Conservation (phyloP, 2,113 vertebrate genomes). For the Mellivora capensis region DNA sequence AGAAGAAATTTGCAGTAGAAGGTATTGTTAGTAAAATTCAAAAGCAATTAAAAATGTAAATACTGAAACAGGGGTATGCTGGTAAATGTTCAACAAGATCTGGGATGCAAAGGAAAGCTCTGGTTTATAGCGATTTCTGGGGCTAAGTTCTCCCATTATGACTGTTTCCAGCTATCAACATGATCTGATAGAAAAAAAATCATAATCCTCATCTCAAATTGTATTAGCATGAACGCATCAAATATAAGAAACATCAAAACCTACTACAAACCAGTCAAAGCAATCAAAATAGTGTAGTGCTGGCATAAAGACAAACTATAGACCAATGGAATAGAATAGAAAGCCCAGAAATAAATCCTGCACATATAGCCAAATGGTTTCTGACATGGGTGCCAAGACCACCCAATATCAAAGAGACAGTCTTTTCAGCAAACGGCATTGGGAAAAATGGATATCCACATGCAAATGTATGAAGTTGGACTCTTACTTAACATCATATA, state of each 20-base stretch:
- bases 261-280: not conserved
- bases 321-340: not conserved
- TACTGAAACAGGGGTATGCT: not conserved
- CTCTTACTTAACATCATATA: not conserved
- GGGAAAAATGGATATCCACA: not conserved
- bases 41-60: not conserved
- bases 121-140: not conserved
- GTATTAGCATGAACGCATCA: not conserved
- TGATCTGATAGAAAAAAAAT: not conserved
- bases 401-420: not conserved
- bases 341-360: not conserved
- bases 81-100: not conserved
- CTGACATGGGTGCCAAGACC: not conserved
- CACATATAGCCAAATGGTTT: not conserved
- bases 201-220: not conserved
- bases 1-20: not conserved
- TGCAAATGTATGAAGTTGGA: not conserved
- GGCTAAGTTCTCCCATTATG: not conserved
- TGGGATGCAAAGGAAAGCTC: not conserved
- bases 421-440: not conserved
- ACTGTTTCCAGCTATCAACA: not conserved
- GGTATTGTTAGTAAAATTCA: not conserved
- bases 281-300: not conserved
- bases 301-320: not conserved
- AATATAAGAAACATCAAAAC: not conserved